A percentile compares a stretch with the other conserved stretches of the same genome.
These are phyloP conservation scores for Osmerus eperlanus DNA, from an alignment of 2,113 vertebrate genomes.

Conservation along the genomic window DNA sequence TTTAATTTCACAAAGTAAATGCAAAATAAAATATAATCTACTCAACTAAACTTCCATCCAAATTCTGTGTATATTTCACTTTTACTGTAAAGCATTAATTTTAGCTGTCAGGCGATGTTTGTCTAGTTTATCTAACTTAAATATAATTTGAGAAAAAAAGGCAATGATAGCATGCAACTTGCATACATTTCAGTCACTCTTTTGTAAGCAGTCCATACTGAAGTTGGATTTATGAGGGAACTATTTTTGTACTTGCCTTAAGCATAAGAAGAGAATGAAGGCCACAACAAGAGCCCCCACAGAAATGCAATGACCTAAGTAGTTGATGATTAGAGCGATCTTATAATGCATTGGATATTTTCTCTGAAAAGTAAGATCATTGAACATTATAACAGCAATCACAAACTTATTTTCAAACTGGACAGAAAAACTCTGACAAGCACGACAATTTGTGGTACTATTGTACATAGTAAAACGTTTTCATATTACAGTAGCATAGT, in stretches of 20 bases:
- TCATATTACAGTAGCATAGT: too few relatives aligned
- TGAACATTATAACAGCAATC: not conserved
- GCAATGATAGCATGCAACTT: slow-evolving; percentile 16
- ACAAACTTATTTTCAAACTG: not conserved
- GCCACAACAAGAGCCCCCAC: slow-evolving; percentile 89
- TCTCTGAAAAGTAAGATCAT: slow-evolving; percentile 69
- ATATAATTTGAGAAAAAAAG: slow-evolving; percentile 41
- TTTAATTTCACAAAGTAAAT: too few relatives aligned
- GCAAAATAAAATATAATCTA: too few relatives aligned
- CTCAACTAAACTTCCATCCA: not conserved
- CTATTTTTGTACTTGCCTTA: slow-evolving; percentile 84
- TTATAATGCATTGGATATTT: slow-evolving; percentile 92
- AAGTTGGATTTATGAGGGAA: slow-evolving; percentile 28
- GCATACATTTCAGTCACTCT: slow-evolving; percentile 45
- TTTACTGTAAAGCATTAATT: too few relatives aligned
- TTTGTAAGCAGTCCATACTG: slow-evolving; percentile 31
- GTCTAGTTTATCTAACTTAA: slow-evolving; percentile 45
- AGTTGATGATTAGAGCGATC: slow-evolving; percentile 93
- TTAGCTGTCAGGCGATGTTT: too few relatives aligned
- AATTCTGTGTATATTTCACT: not conserved
- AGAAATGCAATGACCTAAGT: slow-evolving; percentile 95
- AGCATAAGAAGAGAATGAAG: slow-evolving; percentile 93
- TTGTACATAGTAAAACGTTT: not conserved
- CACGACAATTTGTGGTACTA: not conserved
- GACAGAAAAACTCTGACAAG: not conserved